Evolutionary conservation across 2,113 vertebrate genomes (phyloP), one percentile per base, ranked within the genome.

Genomic region (Equus quagga): DNA sequence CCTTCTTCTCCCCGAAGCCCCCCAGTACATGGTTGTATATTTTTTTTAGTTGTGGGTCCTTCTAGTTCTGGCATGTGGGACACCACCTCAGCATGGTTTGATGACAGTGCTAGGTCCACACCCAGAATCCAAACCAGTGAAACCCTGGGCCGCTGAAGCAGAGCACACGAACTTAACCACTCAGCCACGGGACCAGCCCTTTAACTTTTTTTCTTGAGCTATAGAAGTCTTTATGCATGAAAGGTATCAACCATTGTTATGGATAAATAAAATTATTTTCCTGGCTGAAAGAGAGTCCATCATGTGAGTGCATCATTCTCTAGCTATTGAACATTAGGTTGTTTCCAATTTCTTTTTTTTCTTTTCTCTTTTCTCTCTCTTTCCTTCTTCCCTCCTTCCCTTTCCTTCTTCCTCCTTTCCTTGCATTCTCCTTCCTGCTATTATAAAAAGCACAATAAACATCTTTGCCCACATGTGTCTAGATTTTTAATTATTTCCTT

Each of bases 181-280:
- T 41, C 36, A 41, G 36, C 36, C 36, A 41, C 2, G 36, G 36
- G 36, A 41, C 36, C 36, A 41, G 36, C 36, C 36, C 36, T 28
- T 76, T 90, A 49, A 90, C n/a, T 31, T 81, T 62, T 90, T 85
- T 84, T 91, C 41, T 90, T 91, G 49, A 78, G 24, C 58, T 65
- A 83, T 8, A 60, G 17, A 79, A 28, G 41, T 23, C 49, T 89
- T 91, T 83, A 78, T 58, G 23, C 17, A 24, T 90, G 31, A 76
- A 87, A 58, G 49, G 31, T 13, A 76, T 41, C 54, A 81, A 73
- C 5, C 24, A 12, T 44, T 78, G 19, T 56, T 67, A 76, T n/a
- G 75, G 46, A 95, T 56, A 69, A 60, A 84, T 24, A 58, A 78
- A 69, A 84, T 90, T 58, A 56, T 65, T 28, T 44, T 81, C 41